A percentile compares a stretch with the other conserved stretches of the same genome.
Evolutionary conservation across 2,797 vertebrate species (phyloP).

Genomic region (Ambastaia sidthimunki): DNA sequence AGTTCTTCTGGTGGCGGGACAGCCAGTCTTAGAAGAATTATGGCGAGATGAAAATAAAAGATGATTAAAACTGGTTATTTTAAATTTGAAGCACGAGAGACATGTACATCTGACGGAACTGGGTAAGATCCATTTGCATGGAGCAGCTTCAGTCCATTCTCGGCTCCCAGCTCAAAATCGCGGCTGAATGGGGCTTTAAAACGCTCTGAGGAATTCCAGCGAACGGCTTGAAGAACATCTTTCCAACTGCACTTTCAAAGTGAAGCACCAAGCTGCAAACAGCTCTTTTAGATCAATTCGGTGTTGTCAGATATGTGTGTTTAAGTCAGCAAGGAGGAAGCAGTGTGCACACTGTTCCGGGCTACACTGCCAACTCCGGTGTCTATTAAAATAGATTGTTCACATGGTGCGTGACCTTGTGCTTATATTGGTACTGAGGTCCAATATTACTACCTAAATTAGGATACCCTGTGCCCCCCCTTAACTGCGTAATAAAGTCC

Average conservation of each 20-base stretch:
- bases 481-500: conserved; percentile 70
- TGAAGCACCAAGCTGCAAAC: conserved; percentile 27
- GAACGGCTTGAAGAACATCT: conserved; percentile 19
- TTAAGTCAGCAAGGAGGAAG: conserved; percentile 46
- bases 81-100: conserved; percentile 18
- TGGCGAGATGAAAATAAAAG: conserved; percentile 43
- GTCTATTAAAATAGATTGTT: conserved; percentile 60
- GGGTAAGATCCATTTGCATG: conserved; percentile 14
- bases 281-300: conserved; percentile 46
- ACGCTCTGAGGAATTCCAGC: conserved; percentile 12
- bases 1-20: conserved; percentile 32
- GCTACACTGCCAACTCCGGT: conserved; percentile 30
- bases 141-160: neutral
- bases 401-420: conserved; percentile 61
- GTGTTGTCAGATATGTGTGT: conserved; percentile 35
- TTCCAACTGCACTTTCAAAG: conserved; percentile 9
- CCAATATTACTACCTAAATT: conserved; percentile 69
- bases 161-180: neutral
- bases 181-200: conserved; percentile 23
- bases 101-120: conserved; percentile 33
- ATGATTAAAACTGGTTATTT: conserved; percentile 47
- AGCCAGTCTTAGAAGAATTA: conserved; percentile 33
- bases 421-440: conserved; percentile 63
- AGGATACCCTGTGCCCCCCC: conserved; percentile 63
- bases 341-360: conserved; percentile 24